Base-by-base conservation (phyloP, 2,888 invertebrate genomes). In the Leptarthrus brevirostris region DNA sequence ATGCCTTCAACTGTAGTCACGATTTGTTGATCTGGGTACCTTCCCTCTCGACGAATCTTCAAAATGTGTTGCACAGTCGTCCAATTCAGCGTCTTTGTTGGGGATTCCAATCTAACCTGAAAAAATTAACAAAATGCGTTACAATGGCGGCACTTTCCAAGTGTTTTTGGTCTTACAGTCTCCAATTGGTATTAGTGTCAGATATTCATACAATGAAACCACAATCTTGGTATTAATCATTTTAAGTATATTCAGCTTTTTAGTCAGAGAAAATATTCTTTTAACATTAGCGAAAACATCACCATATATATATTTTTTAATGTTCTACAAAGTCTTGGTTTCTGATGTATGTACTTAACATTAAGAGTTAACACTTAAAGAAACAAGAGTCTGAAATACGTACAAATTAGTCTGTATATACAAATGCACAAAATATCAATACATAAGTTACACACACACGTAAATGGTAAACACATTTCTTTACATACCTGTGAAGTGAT, bases 251-350 rank as follows among this genome's bases (percentile, higher is more conserved):
- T 40, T 64, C 64, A 44, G 44, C 64, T 47, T 64, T 64, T 64
- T 64, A 64, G 40, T 64, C 26, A 64, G 47, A 64, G 64, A 64
- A 64, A 64, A 44, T 24, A 64, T 64, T 44, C 22, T 44, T n/a
- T 47, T 24, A 64, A 64, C 64, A 64, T 64, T 64, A 64, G 64
- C 64, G 44, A 64, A 64, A 64, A 64, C 64, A 64, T 64, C 64
- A 64, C 64, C 40, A 64, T 64, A 64, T 22, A 64, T 64, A 64
- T 18, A 64, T 44, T 40, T 44, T 40, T 64, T n/a, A 64, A 64
- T 64, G 10, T 8, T 64, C 64, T 64, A 64, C 64, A 64, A 64
- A 64, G 64, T 64, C 64, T 47, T 44, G 64, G 24, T n/a, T 47
- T 64, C 20, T 44, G 10, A 44, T 14, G 34, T n/a, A n/a, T n/a